Conservation (phyloP, 2,113 vertebrate species). For the Eretmochelys imbricata region DNA sequence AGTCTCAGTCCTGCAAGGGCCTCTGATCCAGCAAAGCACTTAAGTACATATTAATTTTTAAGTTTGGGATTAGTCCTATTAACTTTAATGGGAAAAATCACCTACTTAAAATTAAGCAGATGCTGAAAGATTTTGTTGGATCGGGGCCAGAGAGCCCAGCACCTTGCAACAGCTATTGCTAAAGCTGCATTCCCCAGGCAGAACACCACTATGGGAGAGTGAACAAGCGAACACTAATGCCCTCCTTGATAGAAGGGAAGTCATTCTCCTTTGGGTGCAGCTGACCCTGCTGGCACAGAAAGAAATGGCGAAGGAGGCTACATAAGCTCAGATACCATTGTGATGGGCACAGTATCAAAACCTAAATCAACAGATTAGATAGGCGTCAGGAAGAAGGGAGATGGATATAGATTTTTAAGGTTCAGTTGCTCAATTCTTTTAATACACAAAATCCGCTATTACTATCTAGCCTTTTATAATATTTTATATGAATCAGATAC, state of each 20-base stretch:
- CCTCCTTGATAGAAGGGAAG: not conserved
- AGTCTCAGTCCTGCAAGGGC: not conserved
- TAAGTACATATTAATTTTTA: not conserved
- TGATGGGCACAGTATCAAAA: not conserved
- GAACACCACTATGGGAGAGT: not conserved
- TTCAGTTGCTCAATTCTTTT: not conserved
- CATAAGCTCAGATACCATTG: not conserved
- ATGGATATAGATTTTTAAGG: not conserved
- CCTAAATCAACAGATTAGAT: not conserved
- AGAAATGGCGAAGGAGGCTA: fast-evolving
- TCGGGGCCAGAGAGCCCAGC: not conserved
- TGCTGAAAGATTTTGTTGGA: not conserved
- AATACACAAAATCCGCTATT: not conserved
- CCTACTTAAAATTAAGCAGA: not conserved
- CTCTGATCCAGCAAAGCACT: not conserved
- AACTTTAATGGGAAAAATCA: not conserved
- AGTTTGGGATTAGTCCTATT: not conserved
- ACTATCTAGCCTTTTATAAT: not conserved
- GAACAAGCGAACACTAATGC: not conserved
- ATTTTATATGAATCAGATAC: not conserved
- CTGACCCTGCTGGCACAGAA: fast-evolving
- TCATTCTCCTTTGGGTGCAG: fast-evolving
- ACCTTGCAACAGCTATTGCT: not conserved
- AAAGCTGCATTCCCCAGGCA: not conserved
- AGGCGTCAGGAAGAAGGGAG: not conserved